A percentile compares a stretch with the other conserved stretches of the same genome.
Evolutionary conservation across 1,140 invertebrate genomes (phyloP).

Genomic region (Laupala kohalensis): DNA sequence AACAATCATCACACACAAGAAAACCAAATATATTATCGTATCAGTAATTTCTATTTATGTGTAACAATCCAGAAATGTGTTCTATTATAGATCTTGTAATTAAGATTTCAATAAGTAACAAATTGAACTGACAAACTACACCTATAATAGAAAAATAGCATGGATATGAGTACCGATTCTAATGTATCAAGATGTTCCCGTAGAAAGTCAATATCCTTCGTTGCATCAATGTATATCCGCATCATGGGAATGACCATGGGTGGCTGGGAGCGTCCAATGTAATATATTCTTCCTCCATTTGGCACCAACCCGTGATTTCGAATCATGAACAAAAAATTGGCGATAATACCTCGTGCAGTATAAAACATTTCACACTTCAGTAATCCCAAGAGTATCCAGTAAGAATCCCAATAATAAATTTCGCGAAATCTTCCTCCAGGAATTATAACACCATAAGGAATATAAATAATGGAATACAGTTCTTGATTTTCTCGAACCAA

Average conservation of each 20-base stretch:
- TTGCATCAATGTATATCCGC: slow-evolving; percentile 57
- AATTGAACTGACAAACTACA: too few species aligned
- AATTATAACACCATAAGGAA: slow-evolving; percentile 67
- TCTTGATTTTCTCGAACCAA: slow-evolving; percentile 46
- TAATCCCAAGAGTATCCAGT: slow-evolving; percentile 71
- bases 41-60: too few species aligned
- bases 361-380: slow-evolving; percentile 56
- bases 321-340: slow-evolving; percentile 57
- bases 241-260: slow-evolving; percentile 71
- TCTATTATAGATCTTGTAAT: too few species aligned
- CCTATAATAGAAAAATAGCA: too few species aligned
- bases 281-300: slow-evolving; percentile 67
- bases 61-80: too few species aligned
- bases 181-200: slow-evolving; percentile 50
- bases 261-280: slow-evolving; percentile 61
- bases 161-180: slow-evolving; percentile 44
- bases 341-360: slow-evolving; percentile 63
- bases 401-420: slow-evolving; percentile 83
- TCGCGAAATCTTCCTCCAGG: slow-evolving; percentile 80
- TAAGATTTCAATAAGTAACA: too few species aligned
- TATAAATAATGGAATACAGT: slow-evolving; percentile 57
- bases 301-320: slow-evolving; percentile 55
- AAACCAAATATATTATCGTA: too few species aligned
- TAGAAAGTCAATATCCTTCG: slow-evolving; percentile 57
- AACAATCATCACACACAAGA: too few species aligned